These are phyloP conservation scores for Lysandra bellargus DNA, from an alignment of 2,888 invertebrate species.

Conservation along the genomic window DNA sequence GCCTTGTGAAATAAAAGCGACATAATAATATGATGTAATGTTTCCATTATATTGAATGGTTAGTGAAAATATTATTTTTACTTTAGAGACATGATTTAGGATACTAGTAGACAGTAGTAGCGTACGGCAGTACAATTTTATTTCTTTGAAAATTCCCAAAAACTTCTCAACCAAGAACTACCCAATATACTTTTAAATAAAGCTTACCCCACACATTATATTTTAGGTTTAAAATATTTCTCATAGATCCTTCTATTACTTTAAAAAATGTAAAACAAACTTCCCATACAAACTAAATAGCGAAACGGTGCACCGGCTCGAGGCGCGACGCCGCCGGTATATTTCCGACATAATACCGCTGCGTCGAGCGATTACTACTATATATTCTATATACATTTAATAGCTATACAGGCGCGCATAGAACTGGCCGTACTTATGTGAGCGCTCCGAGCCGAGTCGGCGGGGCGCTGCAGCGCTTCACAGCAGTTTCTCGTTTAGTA, in stretches of 20 bases:
- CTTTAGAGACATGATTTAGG: neutral
- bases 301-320: slow-evolving; percentile 72
- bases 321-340: slow-evolving; percentile 77
- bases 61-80: neutral
- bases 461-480: slow-evolving; percentile 67
- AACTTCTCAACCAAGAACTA: slow-evolving; percentile 51
- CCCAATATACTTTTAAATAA: slow-evolving; percentile 69
- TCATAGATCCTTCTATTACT: slow-evolving; percentile 64
- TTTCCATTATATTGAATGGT: neutral
- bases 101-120: neutral
- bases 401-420: slow-evolving; percentile 82
- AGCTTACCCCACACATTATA: slow-evolving; percentile 68
- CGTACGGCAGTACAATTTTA: slow-evolving; percentile 34
- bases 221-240: slow-evolving; percentile 70
- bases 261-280: slow-evolving; percentile 73
- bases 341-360: slow-evolving; percentile 82
- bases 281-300: slow-evolving; percentile 79
- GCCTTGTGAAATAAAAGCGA: neutral
- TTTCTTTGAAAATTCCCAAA: slow-evolving; percentile 48
- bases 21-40: neutral
- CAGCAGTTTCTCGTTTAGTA: slow-evolving; percentile 52
- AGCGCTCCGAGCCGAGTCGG: slow-evolving; percentile 66
- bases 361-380: slow-evolving; percentile 82
- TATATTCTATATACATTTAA: slow-evolving; percentile 82
- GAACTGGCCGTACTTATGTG: slow-evolving; percentile 81